Evolutionary conservation across 2,888 invertebrate genomes (phyloP), one percentile per base, ranked within the genome.

Genomic region (Nemotelus pantherinus): DNA sequence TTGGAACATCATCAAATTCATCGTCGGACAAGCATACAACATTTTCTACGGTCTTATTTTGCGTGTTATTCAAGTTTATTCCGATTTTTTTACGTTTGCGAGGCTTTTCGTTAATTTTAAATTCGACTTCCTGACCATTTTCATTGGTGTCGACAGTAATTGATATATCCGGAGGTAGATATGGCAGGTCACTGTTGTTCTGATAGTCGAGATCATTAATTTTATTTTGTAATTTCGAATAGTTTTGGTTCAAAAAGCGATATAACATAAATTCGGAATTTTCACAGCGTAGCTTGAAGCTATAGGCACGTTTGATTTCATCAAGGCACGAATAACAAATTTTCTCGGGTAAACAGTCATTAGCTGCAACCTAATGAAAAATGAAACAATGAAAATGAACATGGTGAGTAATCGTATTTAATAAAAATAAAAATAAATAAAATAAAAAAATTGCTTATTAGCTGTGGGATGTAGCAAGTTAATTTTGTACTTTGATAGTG

Each of bases 231-330:
- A 74, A 7, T 47, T 39, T 45, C 47, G 9, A 48, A 50, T 48
- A 74, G 47, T 74, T 74, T 76, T 74, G 60, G 41, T 77, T 74
- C 65, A 78, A 64, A 76, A 77, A 78, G 9, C 86, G 85, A 10
- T 84, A 83, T 25, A 88, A 80, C 0, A 86, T 85, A 47, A 83
- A 82, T 57, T 86, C 85, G 0, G 87, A 85, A 55, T 83, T 86
- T 71, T 87, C 86, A 72, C 87, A 87, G 78, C 85, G 86, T n/a
- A 86, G 83, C 80, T 87, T 88, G 72, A 88, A 88, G 0, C 85
- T 83, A 64, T 83, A 85, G 64, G 87, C 86, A 4, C 84, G 84
- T 81, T 86, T 86, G 3, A 87, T 87, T 79, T 87, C 86, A 50
- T 85, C 84, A 7, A 88, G 83, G 79, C 88, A 88, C 3, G 82